phyloP scores from a whole-genome alignment of 2,888 invertebrate species.

The Apeira syringaria region DNA sequence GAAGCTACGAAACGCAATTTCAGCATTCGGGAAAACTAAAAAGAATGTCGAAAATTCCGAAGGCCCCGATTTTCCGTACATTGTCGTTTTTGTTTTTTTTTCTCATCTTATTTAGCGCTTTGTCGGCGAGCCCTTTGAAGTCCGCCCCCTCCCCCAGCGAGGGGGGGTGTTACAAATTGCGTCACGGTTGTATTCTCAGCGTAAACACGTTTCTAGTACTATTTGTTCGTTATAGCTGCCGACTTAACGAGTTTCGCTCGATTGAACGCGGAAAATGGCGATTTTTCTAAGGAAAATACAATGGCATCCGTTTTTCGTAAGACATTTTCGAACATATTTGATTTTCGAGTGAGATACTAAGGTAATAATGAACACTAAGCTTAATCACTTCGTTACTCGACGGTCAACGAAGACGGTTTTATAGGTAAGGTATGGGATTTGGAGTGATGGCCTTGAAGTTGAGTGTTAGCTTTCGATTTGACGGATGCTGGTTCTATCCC shows the following conservation, averaged over 20 bases:
- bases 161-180: constrained; percentile 78
- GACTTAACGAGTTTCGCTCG: constrained; percentile 32
- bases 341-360: no score
- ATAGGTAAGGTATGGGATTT: no score
- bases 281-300: constrained; percentile 9
- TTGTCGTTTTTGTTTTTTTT: constrained; percentile 75
- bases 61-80: constrained; percentile 76
- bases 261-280: constrained; percentile 25
- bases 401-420: no score
- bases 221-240: constrained; percentile 43
- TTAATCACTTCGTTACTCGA: no score
- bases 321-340: no score
- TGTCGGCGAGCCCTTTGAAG: constrained; percentile 81
- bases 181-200: constrained; percentile 69
- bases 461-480: no score
- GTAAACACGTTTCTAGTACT: constrained; percentile 66
- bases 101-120: constrained; percentile 83
- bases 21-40: constrained; percentile 52
- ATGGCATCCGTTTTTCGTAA: constrained; percentile 1
- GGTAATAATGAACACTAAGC: no score
- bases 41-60: constrained; percentile 62
- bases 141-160: constrained; percentile 47
- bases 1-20: constrained; percentile 51
- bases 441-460: no score
- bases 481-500: no score